Evolutionary conservation across 2,113 vertebrate species (phyloP).

Genomic region (Ptychochromis oligacanthus): DNA sequence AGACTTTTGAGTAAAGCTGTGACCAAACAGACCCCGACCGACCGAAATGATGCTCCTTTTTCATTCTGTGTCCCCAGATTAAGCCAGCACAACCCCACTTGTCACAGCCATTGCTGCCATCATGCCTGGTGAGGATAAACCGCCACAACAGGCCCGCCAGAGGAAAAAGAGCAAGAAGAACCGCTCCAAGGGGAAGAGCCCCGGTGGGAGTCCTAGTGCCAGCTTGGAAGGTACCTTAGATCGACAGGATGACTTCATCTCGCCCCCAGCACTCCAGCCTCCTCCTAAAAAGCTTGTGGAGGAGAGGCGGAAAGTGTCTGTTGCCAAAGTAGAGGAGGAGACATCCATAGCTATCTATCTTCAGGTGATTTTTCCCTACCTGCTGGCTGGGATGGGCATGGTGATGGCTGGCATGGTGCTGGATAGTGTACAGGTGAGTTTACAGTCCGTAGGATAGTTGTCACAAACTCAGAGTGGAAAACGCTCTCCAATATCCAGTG

Average conservation of each 20-base stretch:
- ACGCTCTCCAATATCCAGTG: too few species aligned
- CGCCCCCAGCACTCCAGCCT: conserved; percentile 44
- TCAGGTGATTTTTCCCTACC: conserved; percentile 90
- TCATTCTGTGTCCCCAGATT: conserved; percentile 27
- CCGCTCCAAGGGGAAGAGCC: conserved; percentile 78
- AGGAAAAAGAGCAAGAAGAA: conserved; percentile 83
- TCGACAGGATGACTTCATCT: conserved; percentile 64
- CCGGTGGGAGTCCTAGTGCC: conserved; percentile 60
- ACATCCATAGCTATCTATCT: conserved; percentile 83
- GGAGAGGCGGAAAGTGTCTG: conserved; percentile 71
- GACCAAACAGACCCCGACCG: not conserved
- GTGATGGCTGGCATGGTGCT: conserved; percentile 93
- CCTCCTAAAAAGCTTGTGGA: conserved; percentile 67
- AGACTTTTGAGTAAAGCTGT: not conserved
- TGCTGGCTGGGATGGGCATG: conserved; percentile 93
- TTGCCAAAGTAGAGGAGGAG: conserved; percentile 82
- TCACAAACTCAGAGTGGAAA: not conserved
- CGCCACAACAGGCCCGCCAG: conserved; percentile 81
- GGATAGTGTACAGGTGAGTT: conserved; percentile 88
- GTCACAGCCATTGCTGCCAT: conserved; percentile 3
- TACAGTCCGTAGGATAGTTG: not conserved
- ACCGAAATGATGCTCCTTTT: not conserved
- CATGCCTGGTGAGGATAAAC: conserved; percentile 87
- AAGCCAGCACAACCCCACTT: not conserved
- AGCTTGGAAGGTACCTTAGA: conserved; percentile 55